phyloP scores from a whole-genome alignment of 2,888 invertebrate genomes.

The Rhaphigaster nebulosa region DNA sequence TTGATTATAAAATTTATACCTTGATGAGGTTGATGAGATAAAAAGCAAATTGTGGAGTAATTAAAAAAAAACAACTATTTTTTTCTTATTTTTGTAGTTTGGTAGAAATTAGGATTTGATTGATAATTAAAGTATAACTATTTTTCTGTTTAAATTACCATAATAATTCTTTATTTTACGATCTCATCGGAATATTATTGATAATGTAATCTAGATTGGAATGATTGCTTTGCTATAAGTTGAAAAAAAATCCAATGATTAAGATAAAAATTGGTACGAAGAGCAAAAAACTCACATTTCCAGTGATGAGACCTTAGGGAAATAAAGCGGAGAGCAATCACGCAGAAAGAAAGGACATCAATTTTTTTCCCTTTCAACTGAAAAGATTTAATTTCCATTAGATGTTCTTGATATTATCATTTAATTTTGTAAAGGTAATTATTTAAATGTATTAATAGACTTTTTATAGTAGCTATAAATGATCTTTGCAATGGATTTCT shows the following conservation, averaged over 20 bases:
- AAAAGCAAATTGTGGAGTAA: no score
- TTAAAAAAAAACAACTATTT: no score
- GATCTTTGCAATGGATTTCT: no score
- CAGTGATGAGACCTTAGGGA: not conserved
- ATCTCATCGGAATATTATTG: not conserved
- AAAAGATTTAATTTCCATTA: not conserved
- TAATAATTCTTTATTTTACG: not conserved
- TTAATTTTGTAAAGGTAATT: not conserved
- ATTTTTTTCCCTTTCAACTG: not conserved
- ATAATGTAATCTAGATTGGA: not conserved
- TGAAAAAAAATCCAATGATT: not conserved
- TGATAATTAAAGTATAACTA: no score
- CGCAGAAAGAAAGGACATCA: not conserved
- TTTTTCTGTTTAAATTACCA: not conserved
- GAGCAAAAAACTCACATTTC: not conserved
- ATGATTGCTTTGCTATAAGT: not conserved
- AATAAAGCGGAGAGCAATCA: not conserved
- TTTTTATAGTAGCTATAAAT: not conserved
- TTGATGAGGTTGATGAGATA: no score
- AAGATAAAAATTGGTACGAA: not conserved
- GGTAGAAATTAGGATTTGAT: no score
- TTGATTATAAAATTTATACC: no score
- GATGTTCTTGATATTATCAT: not conserved
- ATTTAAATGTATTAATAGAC: not conserved
- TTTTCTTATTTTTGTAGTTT: no score